A percentile compares a stretch with the other conserved stretches of the same genome.
Evolutionary conservation across 2,888 invertebrate genomes (phyloP).

Genomic region (Coleophora deauratella): DNA sequence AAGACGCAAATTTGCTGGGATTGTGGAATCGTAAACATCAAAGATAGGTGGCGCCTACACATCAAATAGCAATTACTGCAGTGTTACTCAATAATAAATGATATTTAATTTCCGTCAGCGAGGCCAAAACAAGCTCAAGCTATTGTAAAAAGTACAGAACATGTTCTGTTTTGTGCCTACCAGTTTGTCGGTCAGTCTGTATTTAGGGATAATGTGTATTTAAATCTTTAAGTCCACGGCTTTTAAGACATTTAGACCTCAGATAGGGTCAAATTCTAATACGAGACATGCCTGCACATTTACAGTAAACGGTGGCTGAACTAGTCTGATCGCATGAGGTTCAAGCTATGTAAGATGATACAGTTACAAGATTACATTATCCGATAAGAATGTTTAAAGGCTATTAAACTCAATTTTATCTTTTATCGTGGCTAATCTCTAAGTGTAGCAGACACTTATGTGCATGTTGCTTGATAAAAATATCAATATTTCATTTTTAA

Average conservation of each 20-base stretch:
- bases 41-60: conserved; percentile 55
- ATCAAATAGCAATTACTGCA: conserved; percentile 41
- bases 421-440: conserved; percentile 53
- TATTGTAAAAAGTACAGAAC: conserved; percentile 1
- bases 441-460: conserved; percentile 23
- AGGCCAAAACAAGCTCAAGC: neutral
- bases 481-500: conserved; percentile 56
- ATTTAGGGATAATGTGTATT: no score
- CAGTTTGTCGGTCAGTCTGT: no score
- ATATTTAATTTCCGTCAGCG: conserved; percentile 15
- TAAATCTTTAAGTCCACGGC: no score
- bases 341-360: neutral
- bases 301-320: neutral
- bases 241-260: no score
- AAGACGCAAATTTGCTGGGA: conserved; percentile 57
- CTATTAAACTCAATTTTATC: conserved; percentile 60
- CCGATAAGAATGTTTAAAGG: conserved; percentile 34
- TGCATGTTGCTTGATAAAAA: conserved; percentile 46
- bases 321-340: neutral
- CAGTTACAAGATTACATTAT: conserved; percentile 7
- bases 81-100: conserved; percentile 28
- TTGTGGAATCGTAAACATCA: conserved; percentile 51
- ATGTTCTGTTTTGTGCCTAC: no score
- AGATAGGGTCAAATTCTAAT: no score
- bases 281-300: no score